Evolutionary conservation across 2,888 invertebrate species (phyloP), one percentile per base, ranked within the genome.

Genomic region (Dendrolimus pini): DNA sequence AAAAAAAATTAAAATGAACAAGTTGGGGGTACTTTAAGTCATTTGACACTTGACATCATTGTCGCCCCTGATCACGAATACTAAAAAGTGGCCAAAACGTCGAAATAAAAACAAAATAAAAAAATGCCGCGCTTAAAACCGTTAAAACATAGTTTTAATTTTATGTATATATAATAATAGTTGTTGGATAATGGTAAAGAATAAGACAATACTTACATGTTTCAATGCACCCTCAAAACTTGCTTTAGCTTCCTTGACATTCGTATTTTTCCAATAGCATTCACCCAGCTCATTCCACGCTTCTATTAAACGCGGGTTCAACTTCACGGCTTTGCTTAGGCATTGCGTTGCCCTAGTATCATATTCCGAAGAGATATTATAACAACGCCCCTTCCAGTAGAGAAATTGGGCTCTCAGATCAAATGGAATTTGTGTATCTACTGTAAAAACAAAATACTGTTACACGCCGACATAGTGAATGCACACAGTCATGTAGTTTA

Each of bases 251-350:
- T 95, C 95, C 64, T 93, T 92, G 7, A 96, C 87, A 74, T 97
- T 95, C 74, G 94, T 93, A 73, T 95, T 95, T 82, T 97, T 97
- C 95, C 96, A 97, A 77, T 96, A 96, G 74, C 95, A 95, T 80
- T 97, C 96, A 0, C 97, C 97, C 0, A 98, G 89, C 77, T 97
- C 95, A 75, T 97, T 97, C 97, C 97, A 97, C 0, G 96, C 96
- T 58, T 95, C 94, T 0, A 95, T 93, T 58, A 95, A 82, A 67
- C 94, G 94, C 1, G 96, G 96, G 74, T 96, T 95, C 53, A 97
- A 85, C 79, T 97, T 97, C 0, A 97, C 95, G 6, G 97, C 94
- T 79, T 95, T 96, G 56, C 96, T 95, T 55, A 97, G 88, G 56
- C 93, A 91, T 69, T 95, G 95, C 62, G 95, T 94, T 0, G 96